A percentile compares a stretch with the other conserved stretches of the same genome.
These are phyloP conservation scores for Drosophila nigricruria DNA, from an alignment of 2,888 invertebrate species.

Conservation along the genomic window DNA sequence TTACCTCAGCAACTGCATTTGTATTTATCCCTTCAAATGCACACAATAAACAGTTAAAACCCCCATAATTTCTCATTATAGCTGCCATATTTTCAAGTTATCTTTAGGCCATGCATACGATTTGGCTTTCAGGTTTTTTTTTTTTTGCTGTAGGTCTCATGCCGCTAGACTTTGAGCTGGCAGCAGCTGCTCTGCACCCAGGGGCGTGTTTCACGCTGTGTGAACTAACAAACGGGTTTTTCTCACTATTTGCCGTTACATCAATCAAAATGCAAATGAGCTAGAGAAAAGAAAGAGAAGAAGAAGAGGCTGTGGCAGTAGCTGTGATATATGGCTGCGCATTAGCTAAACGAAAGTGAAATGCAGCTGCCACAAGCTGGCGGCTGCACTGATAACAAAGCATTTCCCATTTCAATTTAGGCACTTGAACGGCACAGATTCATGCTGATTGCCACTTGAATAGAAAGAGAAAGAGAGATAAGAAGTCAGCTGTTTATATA, in stretches of 20 bases:
- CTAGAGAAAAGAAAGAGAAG: slow-evolving; percentile 25
- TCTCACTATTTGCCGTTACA: slow-evolving; percentile 57
- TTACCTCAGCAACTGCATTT: neutral
- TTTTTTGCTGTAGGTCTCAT: slow-evolving; percentile 38
- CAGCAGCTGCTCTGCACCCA: slow-evolving; percentile 28
- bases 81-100: slow-evolving; percentile 10
- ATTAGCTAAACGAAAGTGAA: slow-evolving; percentile 63
- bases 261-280: slow-evolving; percentile 67
- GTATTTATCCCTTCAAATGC: neutral
- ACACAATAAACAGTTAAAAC: neutral
- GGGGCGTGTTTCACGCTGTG: slow-evolving; percentile 51
- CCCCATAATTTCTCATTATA: slow-evolving; percentile 7
- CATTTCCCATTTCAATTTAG: slow-evolving; percentile 24
- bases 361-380: slow-evolving; percentile 21
- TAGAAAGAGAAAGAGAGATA: neutral
- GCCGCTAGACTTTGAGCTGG: slow-evolving; percentile 26
- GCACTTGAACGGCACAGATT: slow-evolving; percentile 23
- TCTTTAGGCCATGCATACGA: slow-evolving; percentile 7
- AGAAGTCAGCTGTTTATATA: neutral
- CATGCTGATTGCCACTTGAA: slow-evolving; percentile 54
- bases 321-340: slow-evolving; percentile 42
- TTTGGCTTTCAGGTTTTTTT: slow-evolving; percentile 29
- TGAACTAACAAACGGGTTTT: slow-evolving; percentile 64
- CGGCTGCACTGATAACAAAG: slow-evolving; percentile 30
- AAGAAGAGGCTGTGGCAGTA: neutral